phyloP scores from a whole-genome alignment of 2,888 invertebrate genomes.

The Coleophora deauratella region DNA sequence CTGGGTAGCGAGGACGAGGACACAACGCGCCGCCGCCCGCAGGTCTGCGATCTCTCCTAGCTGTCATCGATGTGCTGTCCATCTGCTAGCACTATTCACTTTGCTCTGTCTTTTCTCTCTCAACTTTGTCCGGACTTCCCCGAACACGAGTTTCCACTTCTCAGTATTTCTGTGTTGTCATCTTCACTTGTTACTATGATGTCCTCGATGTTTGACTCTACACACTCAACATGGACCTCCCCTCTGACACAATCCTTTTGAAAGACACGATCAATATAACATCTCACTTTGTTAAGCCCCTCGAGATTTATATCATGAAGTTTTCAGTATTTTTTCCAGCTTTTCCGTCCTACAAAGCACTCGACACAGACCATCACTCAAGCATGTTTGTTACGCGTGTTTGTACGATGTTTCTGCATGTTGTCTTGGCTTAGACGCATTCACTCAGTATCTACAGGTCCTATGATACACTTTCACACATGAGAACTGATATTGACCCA shows the following conservation, averaged over 20 bases:
- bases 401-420: conserved; percentile 68
- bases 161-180: conserved; percentile 67
- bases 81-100: conserved; percentile 70
- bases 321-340: conserved; percentile 10
- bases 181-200: conserved; percentile 50
- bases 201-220: conserved; percentile 52
- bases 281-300: conserved; percentile 23
- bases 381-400: conserved; percentile 60
- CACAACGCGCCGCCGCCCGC: conserved; percentile 57
- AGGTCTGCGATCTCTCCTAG: conserved; percentile 70
- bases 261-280: conserved; percentile 28
- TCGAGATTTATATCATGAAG: conserved; percentile 20
- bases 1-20: conserved; percentile 81
- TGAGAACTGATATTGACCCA: conserved; percentile 25
- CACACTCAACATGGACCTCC: conserved; percentile 50
- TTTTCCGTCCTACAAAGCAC: conserved; percentile 49
- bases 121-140: conserved; percentile 55
- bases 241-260: conserved; percentile 33
- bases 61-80: conserved; percentile 69
- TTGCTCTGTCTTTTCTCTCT: conserved; percentile 60
- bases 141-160: conserved; percentile 65
- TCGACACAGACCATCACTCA: conserved; percentile 60
- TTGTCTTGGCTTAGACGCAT: conserved; percentile 70
- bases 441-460: conserved; percentile 36
- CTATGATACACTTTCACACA: conserved; percentile 48